Base-by-base conservation (phyloP, 2,888 invertebrate genomes). In the Coleophora flavipennella region DNA sequence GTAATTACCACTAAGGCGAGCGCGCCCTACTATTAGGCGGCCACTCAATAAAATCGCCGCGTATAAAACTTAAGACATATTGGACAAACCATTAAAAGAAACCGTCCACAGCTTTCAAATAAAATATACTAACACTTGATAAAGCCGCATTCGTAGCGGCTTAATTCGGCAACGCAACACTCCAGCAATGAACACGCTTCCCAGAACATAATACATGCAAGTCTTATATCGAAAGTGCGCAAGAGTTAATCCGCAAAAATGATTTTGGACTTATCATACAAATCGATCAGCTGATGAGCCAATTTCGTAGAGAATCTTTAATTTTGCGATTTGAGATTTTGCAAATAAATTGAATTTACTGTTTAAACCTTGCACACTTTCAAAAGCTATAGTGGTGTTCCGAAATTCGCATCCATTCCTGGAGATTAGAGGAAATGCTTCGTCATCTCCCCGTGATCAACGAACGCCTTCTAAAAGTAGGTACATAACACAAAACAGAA, bases 21-120 rank as follows among this genome's bases (percentile, higher is more conserved):
- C 47, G 20, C 44, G 46, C 59, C 59, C 62, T 67, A 71, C 66
- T 59, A 68, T 69, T 62, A 69, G 62, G 66, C 81, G 79, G 78
- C 79, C 66, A 79, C 66, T 81, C 81, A 81, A 81, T 80, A 79
- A 76, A 80, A 80, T 75, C 70, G 72, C 80, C 80, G 80, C 79
- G 67, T 74, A 73, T 71, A 76, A 69, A 75, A 70, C 73, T 66
- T 64, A 66, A 59, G 56, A 62, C 66, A 69, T 68, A 72, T 63
- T 65, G 70, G 72, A 76, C 74, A 66, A 69, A 71, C 69, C 64
- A 56, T 69, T 57, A 62, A 62, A 69, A 62, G 58, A 56, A 66
- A 68, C 62, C 61, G 59, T 70, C 71, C 70, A 61, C 63, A 60
- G 58, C 38, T 36, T 54, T 53, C 55, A 48, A 51, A 57, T 49